These are phyloP conservation scores for Branchinecta sandiegonensis DNA, from an alignment of 2,888 invertebrate species.

Conservation along the genomic window DNA sequence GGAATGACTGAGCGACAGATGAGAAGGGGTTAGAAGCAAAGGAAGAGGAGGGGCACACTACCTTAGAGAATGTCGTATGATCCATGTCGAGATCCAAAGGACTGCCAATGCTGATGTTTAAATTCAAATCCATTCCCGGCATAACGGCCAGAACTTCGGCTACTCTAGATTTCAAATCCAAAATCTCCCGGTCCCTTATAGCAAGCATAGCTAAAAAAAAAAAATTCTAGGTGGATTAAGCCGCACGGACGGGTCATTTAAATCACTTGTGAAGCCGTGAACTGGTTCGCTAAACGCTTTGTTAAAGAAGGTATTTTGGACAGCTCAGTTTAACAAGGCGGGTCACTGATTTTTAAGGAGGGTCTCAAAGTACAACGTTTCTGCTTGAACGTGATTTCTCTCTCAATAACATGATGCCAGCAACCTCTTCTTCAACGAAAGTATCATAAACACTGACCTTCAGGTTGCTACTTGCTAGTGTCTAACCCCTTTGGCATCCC, in stretches of 20 bases:
- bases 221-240: not conserved
- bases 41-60: too few relatives aligned
- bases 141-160: conserved; percentile 87
- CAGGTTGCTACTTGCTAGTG: too few relatives aligned
- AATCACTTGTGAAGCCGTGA: too few relatives aligned
- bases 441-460: too few relatives aligned
- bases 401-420: not conserved
- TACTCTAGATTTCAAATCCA: conserved; percentile 73
- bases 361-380: not conserved
- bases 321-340: too few relatives aligned
- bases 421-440: not conserved
- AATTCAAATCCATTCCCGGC: conserved; percentile 38
- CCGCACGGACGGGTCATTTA: too few relatives aligned
- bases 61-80: not conserved
- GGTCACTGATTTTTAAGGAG: too few relatives aligned
- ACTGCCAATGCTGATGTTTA: not conserved
- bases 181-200: conserved; percentile 76
- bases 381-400: not conserved
- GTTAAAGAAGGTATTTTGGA: too few relatives aligned
- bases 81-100: not conserved
- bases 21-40: too few relatives aligned
- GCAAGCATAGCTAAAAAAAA: conserved; percentile 42
- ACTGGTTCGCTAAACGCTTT: too few relatives aligned
- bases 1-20: too few relatives aligned
- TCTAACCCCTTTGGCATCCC: too few relatives aligned